These are phyloP conservation scores for Microtus agrestis DNA, from an alignment of 2,797 vertebrate species.

Conservation along the genomic window DNA sequence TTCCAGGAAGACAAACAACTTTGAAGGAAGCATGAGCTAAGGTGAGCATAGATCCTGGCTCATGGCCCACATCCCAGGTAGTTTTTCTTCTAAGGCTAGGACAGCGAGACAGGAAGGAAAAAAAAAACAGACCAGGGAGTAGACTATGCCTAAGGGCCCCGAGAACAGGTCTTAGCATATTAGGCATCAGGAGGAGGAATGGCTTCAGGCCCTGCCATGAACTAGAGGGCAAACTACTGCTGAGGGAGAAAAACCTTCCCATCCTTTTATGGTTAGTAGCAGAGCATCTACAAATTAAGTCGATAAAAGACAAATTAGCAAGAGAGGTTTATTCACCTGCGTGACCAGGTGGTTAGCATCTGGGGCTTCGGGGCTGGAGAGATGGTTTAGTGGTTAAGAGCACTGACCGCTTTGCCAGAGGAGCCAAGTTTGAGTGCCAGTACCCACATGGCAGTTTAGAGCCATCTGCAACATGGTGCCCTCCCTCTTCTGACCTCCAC, in stretches of 20 bases:
- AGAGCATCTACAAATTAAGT: background rate
- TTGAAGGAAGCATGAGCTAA: background rate
- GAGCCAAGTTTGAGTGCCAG: background rate
- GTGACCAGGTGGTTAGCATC: background rate
- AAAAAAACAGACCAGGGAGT: background rate
- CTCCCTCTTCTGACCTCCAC: background rate
- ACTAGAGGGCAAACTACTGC: background rate
- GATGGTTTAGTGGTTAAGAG: background rate
- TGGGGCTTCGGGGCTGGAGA: background rate
- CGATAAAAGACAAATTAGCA: conserved; percentile 1
- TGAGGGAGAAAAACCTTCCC: background rate
- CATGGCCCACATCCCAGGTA: background rate
- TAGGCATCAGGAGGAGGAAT: background rate
- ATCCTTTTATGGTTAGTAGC: background rate
- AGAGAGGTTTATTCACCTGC: background rate
- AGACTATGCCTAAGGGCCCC: rapidly evolving
- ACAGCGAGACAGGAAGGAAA: background rate
- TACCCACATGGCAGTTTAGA: background rate
- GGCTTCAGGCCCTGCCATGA: background rate
- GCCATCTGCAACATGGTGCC: background rate
- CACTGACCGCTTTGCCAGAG: background rate
- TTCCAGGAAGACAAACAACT: background rate
- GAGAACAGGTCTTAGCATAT: background rate
- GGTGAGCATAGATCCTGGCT: background rate
- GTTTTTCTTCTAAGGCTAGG: background rate